Conservation (phyloP, 1,140 invertebrate genomes). For the Heliconius hewitsoni region DNA sequence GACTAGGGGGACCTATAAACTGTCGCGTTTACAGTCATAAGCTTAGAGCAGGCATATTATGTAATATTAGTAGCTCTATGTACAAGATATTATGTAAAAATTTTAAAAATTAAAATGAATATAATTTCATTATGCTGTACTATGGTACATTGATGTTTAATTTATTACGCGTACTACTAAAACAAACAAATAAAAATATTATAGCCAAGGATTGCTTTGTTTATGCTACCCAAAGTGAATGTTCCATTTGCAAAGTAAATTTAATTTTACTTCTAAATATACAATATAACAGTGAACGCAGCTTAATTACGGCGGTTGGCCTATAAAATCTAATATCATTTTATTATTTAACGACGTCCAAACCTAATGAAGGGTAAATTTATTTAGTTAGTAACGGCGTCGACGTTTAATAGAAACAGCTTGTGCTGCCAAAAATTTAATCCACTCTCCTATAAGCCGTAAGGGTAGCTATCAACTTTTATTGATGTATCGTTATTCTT, state of each 20-base stretch:
- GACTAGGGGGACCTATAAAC: too few species aligned
- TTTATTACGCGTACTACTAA: background rate
- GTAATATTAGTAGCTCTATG: too few species aligned
- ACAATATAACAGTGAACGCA: slow-evolving; percentile 33
- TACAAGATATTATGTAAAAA: too few species aligned
- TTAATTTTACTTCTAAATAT: slow-evolving; percentile 14
- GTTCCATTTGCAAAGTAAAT: slow-evolving; percentile 11
- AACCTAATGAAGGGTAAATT: slow-evolving; percentile 38
- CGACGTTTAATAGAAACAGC: slow-evolving; percentile 34
- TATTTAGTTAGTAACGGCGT: slow-evolving; percentile 38
- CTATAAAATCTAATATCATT: slow-evolving; percentile 36
- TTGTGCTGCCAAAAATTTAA: slow-evolving; percentile 38
- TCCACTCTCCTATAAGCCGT: slow-evolving; percentile 32
- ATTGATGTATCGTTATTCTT: slow-evolving; percentile 14
- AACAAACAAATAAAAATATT: background rate
- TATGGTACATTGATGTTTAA: too few species aligned
- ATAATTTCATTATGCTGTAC: too few species aligned
- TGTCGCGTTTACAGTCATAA: too few species aligned
- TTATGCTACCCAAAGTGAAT: background rate
- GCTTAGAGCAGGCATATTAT: too few species aligned
- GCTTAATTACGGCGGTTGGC: slow-evolving; percentile 35
- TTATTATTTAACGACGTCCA: slow-evolving; percentile 30
- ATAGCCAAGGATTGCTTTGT: background rate
- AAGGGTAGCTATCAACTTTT: slow-evolving; percentile 17
- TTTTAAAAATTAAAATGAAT: too few species aligned